Conservation (phyloP, 64 coral and sea anemone species). For the Pocillopora verrucosa region DNA sequence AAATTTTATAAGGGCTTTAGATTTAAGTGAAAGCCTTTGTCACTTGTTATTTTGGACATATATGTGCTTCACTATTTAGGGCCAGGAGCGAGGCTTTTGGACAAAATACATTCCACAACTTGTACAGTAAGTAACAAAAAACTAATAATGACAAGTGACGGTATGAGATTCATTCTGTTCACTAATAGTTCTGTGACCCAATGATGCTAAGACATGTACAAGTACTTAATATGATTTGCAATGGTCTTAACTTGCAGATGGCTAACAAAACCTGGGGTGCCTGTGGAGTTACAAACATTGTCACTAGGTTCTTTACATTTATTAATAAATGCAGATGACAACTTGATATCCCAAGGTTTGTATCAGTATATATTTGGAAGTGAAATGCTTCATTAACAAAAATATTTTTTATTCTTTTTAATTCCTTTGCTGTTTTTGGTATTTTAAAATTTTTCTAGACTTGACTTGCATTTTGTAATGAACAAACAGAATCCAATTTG, state of each 20-base stretch:
- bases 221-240: neutral
- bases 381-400: no score
- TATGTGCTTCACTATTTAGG: slow-evolving; percentile 3
- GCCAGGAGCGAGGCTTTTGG: slow-evolving; percentile 54
- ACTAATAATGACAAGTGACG: neutral
- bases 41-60: neutral
- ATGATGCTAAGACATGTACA: neutral
- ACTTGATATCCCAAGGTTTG: slow-evolving; percentile 45
- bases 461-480: no score
- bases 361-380: neutral
- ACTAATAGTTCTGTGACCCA: no score
- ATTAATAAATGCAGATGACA: slow-evolving; percentile 27
- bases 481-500: no score
- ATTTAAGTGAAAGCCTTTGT: neutral
- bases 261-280: slow-evolving; percentile 47
- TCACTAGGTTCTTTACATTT: slow-evolving; percentile 31
- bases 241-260: slow-evolving; percentile 23
- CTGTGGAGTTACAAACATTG: slow-evolving; percentile 47
- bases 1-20: no score
- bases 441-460: no score
- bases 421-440: no score
- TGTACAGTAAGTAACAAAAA: slow-evolving; percentile 1
- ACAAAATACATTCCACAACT: slow-evolving; percentile 48
- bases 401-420: no score
- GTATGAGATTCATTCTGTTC: neutral